These are phyloP conservation scores for Helicoverpa armigera DNA, from an alignment of 1,140 invertebrate species.

Conservation along the genomic window DNA sequence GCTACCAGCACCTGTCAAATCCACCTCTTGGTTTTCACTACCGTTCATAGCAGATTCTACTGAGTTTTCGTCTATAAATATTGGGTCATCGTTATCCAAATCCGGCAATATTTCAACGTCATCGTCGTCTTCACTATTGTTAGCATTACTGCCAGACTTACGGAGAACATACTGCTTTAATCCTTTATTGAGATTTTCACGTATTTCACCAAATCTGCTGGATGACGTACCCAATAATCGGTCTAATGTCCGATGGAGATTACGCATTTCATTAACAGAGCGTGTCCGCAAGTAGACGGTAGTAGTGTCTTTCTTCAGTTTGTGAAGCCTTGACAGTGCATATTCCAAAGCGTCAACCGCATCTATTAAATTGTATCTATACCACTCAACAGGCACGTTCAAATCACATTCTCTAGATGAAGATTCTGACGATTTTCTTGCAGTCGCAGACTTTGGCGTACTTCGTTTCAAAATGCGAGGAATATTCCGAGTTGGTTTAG, in stretches of 20 bases:
- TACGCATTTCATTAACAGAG: conserved; percentile 77
- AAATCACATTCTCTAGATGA: conserved; percentile 65
- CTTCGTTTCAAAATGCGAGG: conserved; percentile 52
- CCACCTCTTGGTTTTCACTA: conserved; percentile 73
- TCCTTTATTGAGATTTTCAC: conserved; percentile 80
- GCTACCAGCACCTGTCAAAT: conserved; percentile 70
- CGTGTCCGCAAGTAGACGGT: conserved; percentile 73
- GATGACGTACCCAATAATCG: conserved; percentile 74
- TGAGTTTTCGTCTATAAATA: conserved; percentile 86
- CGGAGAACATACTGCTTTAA: conserved; percentile 79
- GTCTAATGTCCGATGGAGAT: conserved; percentile 77
- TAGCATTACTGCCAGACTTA: conserved; percentile 56
- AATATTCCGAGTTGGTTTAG: conserved; percentile 38
- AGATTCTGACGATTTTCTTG: conserved; percentile 53
- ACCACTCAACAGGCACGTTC: conserved; percentile 83
- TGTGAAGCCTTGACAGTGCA: conserved; percentile 74
- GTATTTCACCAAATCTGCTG: conserved; percentile 77
- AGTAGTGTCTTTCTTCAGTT: conserved; percentile 78
- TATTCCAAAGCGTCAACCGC: conserved; percentile 83
- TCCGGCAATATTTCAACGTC: conserved; percentile 83
- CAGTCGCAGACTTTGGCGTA: conserved; percentile 58
- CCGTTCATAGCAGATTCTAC: conserved; percentile 71
- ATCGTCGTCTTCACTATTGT: conserved; percentile 69
- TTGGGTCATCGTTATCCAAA: conserved; percentile 78
- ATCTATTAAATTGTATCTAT: conserved; percentile 82